A percentile compares a stretch with the other conserved stretches of the same genome.
phyloP scores from a whole-genome alignment of 2,888 invertebrate species.

The Leptinotarsa rubiginosa region DNA sequence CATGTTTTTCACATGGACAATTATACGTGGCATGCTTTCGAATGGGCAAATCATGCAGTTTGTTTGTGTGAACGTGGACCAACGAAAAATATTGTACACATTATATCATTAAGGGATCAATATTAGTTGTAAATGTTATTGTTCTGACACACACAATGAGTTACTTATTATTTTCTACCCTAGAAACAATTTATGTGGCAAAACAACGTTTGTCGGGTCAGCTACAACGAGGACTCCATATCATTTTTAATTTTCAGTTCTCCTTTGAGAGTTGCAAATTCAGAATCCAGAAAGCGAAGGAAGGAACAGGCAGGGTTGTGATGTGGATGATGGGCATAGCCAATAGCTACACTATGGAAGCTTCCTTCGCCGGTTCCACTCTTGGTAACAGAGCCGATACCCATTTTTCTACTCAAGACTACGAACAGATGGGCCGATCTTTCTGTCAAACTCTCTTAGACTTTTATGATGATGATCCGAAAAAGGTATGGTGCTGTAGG shows the following conservation, averaged over 20 bases:
- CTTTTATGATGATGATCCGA: constrained; percentile 88
- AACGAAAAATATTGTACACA: no score
- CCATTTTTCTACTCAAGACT: constrained; percentile 85
- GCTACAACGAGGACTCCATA: no score
- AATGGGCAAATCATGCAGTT: no score
- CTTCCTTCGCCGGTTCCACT: constrained; percentile 92
- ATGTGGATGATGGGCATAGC: constrained; percentile 96
- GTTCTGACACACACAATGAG: no score
- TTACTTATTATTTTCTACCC: no score
- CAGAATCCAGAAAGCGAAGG: constrained; percentile 91
- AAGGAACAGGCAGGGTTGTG: constrained; percentile 94
- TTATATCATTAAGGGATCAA: no score
- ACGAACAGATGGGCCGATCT: constrained; percentile 85
- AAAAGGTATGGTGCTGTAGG: constrained; percentile 71
- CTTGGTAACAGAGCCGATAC: constrained; percentile 84
- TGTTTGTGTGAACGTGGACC: no score
- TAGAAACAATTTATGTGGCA: no score
- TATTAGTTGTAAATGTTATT: no score
- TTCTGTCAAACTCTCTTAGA: constrained; percentile 94
- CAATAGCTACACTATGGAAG: constrained; percentile 96
- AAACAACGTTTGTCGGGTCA: no score
- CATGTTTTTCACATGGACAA: no score
- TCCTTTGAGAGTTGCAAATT: constrained; percentile 95
- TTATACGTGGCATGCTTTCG: no score
- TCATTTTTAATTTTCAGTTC: constrained; percentile 72